Evolutionary conservation across 1,140 invertebrate species (phyloP).

Genomic region (Potamilus streckersoni): DNA sequence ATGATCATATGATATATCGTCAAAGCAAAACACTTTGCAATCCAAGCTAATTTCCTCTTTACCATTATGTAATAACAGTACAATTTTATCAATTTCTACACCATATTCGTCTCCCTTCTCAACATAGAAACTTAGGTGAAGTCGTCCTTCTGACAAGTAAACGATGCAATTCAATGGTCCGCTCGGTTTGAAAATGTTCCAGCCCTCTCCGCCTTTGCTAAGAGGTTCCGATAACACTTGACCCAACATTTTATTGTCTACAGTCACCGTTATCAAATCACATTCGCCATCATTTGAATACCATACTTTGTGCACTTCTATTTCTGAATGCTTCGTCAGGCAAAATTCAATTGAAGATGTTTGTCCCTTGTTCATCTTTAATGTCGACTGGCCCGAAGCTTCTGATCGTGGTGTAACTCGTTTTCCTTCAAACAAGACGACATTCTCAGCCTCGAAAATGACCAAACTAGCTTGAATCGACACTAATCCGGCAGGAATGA

Average conservation of each 20-base stretch:
- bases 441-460: too few species aligned
- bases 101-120: constrained; percentile 12
- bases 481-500: too few species aligned
- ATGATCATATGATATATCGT: constrained; percentile 5
- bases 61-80: too few species aligned
- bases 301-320: background rate
- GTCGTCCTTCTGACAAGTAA: constrained; percentile 1
- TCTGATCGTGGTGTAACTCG: background rate
- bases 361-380: too few species aligned
- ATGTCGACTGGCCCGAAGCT: constrained; percentile 9
- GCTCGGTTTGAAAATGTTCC: constrained; percentile 3
- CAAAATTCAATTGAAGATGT: too few species aligned
- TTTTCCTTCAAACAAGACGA: too few species aligned
- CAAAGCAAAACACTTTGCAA: constrained; percentile 27
- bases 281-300: constrained; percentile 23
- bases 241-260: constrained; percentile 4
- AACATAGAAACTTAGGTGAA: constrained; percentile 1
- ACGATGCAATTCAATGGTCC: too few species aligned
- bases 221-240: constrained; percentile 1
- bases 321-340: constrained; percentile 1
- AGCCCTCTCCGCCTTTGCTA: constrained; percentile 8
- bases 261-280: constrained; percentile 8
- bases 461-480: too few species aligned
- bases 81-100: too few species aligned
- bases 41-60: too few species aligned